Evolutionary conservation across 1,140 invertebrate genomes (phyloP).

Genomic region (Meloidogyne floridensis): DNA sequence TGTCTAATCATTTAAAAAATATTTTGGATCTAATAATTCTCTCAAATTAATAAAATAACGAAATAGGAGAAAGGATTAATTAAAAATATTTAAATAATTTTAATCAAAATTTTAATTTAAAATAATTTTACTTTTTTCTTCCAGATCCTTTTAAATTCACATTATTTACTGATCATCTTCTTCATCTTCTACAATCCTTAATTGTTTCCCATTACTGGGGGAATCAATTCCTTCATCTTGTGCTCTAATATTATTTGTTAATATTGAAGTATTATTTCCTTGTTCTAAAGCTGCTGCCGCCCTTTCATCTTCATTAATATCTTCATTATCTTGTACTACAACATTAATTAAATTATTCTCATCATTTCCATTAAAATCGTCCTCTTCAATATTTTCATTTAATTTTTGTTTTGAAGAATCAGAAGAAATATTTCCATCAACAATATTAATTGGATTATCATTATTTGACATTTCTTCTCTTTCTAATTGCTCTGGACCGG

Average conservation of each 20-base stretch:
- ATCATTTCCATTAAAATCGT: neutral
- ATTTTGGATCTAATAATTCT: neutral
- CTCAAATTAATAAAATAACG: too few species aligned
- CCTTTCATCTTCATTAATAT: neutral
- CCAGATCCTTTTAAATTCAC: neutral
- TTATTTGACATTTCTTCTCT: neutral
- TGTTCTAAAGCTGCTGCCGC: neutral
- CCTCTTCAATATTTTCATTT: neutral
- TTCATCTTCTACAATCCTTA: neutral
- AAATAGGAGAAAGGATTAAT: too few species aligned
- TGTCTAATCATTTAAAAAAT: neutral
- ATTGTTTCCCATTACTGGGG: neutral
- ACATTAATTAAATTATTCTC: slow-evolving; percentile 13
- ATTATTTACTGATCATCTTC: neutral
- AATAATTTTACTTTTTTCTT: too few species aligned
- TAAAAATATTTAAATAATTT: too few species aligned
- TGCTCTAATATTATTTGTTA: slow-evolving; percentile 1
- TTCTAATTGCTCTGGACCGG: neutral
- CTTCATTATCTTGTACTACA: slow-evolving; percentile 8
- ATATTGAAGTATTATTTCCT: neutral
- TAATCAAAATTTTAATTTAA: too few species aligned
- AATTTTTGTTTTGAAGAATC: slow-evolving; percentile 12
- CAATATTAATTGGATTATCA: neutral
- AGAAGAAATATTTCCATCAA: neutral
- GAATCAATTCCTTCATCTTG: neutral